Conservation (phyloP, 2,113 vertebrate species). For the Gobiocypris rarus region DNA sequence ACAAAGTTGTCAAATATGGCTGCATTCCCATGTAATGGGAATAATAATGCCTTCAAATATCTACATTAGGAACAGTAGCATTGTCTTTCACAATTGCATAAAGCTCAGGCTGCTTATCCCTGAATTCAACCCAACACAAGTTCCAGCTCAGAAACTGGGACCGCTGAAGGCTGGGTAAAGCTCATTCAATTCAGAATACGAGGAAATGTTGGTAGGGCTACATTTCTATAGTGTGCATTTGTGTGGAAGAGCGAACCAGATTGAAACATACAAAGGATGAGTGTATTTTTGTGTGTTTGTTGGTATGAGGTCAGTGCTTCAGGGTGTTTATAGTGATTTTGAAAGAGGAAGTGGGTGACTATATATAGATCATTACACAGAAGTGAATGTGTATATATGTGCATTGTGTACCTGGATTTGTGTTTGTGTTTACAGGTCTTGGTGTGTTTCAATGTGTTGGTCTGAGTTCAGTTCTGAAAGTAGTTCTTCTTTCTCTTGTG, state of each 20-base stretch:
- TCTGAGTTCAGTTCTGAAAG: conserved; percentile 62
- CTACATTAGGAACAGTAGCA: conserved; percentile 56
- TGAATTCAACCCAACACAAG: conserved; percentile 66
- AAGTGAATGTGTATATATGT: conserved; percentile 11
- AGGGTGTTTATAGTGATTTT: conserved; percentile 6
- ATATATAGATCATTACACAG: background rate
- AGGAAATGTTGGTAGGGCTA: conserved; percentile 5
- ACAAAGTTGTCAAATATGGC: conserved; percentile 58
- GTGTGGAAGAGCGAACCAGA: background rate
- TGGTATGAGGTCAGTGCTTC: conserved; percentile 29
- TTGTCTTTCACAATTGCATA: conserved; percentile 71
- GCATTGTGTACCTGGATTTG: conserved; percentile 6
- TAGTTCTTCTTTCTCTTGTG: conserved; percentile 61
- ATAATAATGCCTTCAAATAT: conserved; percentile 52
- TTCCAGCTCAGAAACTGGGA: conserved; percentile 6
- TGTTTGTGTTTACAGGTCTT: conserved; percentile 68
- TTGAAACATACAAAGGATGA: background rate
- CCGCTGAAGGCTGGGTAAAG: conserved; percentile 16
- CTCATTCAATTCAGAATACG: conserved; percentile 15
- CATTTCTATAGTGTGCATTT: conserved; percentile 4
- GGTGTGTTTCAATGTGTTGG: conserved; percentile 64
- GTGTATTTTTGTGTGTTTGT: conserved; percentile 5
- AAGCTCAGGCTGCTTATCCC: conserved; percentile 69
- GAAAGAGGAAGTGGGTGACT: background rate
- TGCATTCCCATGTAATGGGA: conserved; percentile 55